phyloP scores from a whole-genome alignment of 2,113 vertebrate species.

The Gymnorhina tibicen region DNA sequence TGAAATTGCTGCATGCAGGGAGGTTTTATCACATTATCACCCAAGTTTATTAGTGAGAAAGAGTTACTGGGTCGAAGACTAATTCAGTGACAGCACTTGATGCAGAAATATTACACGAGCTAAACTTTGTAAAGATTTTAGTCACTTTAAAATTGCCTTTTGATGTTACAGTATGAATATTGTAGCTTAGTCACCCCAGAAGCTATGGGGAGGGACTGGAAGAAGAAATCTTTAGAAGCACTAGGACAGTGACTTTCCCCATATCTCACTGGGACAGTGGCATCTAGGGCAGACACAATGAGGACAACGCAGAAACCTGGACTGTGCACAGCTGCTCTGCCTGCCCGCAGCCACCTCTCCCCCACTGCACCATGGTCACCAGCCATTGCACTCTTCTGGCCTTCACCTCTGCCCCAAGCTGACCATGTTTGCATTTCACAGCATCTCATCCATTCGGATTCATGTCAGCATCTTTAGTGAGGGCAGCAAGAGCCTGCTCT shows the following conservation, averaged over 20 bases:
- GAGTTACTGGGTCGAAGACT: neutral
- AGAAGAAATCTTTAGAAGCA: neutral
- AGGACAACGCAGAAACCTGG: neutral
- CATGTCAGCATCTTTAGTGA: neutral
- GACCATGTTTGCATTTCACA: neutral
- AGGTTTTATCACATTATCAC: neutral
- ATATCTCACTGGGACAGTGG: no score
- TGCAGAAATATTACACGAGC: neutral
- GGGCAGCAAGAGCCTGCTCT: neutral
- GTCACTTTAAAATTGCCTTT: neutral
- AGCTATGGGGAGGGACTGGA: neutral
- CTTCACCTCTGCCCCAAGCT: neutral
- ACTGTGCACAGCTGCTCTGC: neutral
- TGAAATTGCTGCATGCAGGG: neutral
- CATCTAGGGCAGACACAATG: neutral
- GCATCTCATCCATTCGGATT: neutral
- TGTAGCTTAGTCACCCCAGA: neutral
- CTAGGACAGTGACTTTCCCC: neutral
- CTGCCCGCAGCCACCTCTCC: fast-evolving
- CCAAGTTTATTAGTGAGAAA: neutral
- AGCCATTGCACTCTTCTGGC: neutral
- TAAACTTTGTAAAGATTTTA: neutral
- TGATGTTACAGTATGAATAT: neutral
- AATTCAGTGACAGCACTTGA: neutral
- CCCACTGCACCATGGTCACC: fast-evolving